phyloP scores from a whole-genome alignment of 1,140 invertebrate species.

The Saxidomus purpurata region DNA sequence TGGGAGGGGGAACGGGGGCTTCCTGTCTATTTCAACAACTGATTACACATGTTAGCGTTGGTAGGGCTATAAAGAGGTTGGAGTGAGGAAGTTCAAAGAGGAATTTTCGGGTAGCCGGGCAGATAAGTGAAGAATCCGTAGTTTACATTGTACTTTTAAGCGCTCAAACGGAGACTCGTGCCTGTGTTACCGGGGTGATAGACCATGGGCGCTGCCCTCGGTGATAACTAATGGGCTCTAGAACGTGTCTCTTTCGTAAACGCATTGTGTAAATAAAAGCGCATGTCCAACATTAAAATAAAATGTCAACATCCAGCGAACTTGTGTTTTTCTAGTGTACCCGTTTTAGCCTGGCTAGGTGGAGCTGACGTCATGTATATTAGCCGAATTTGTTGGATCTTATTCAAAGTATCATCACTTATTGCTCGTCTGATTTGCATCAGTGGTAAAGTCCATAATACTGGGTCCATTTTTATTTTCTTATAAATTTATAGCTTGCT shows the following conservation, averaged over 20 bases:
- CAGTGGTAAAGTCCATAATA: no score
- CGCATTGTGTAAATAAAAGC: conserved; percentile 14
- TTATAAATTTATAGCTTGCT: no score
- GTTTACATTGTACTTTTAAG: conserved; percentile 11
- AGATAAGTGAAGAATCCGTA: not conserved
- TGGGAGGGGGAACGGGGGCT: not conserved
- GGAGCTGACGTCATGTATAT: no score
- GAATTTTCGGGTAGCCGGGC: conserved; percentile 12
- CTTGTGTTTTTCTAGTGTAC: not conserved
- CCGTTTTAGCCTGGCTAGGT: no score
- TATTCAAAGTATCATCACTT: no score
- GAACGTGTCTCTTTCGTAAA: not conserved
- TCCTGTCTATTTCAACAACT: not conserved
- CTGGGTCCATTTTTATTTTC: no score
- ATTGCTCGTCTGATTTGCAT: no score
- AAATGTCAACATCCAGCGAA: not conserved
- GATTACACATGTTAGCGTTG: conserved; percentile 2
- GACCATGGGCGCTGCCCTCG: not conserved
- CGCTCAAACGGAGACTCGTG: conserved; percentile 14
- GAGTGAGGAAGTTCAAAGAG: conserved; percentile 28
- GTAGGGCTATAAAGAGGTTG: not conserved
- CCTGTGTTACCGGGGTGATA: conserved; percentile 1
- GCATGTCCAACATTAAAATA: not conserved
- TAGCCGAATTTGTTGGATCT: no score
- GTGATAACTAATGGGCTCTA: not conserved